These are phyloP conservation scores for Oncorhynchus mykiss DNA, from an alignment of 2,113 vertebrate species.

Conservation along the genomic window DNA sequence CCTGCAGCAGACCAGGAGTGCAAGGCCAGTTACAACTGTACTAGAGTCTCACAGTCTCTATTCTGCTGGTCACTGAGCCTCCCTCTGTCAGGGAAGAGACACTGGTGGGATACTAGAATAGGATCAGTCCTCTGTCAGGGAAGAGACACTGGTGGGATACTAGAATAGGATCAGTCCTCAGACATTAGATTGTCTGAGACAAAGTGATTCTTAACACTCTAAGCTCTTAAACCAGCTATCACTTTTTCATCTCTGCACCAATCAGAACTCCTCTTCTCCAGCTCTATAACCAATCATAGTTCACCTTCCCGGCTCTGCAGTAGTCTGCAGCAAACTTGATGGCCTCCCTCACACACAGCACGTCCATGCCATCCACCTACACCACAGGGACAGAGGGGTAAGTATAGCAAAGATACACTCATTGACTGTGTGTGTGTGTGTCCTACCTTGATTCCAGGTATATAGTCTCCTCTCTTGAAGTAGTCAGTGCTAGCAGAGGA, in stretches of 20 bases:
- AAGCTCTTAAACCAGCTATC: no score
- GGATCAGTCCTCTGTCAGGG: no score
- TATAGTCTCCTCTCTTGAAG: constrained; percentile 83
- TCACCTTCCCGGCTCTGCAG: constrained; percentile 90
- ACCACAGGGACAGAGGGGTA: background rate
- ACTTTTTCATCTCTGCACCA: background rate
- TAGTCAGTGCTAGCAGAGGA: constrained; percentile 87
- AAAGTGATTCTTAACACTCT: no score
- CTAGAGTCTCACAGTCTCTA: background rate
- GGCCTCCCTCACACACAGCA: constrained; percentile 90
- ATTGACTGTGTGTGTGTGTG: background rate
- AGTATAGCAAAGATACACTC: no score
- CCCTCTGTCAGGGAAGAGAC: no score
- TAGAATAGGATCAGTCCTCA: no score
- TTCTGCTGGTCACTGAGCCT: background rate
- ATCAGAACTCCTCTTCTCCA: background rate
- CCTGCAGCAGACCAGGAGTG: constrained; percentile 54
- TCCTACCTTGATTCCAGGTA: constrained; percentile 76
- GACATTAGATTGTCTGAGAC: no score
- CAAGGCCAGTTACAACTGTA: background rate
- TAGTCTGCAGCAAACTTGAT: constrained; percentile 85
- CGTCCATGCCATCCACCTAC: constrained; percentile 94
- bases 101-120: no score
- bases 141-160: no score
- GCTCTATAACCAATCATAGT: background rate